These are phyloP conservation scores for Himalopsyche anomala DNA, from an alignment of 2,888 invertebrate species.

Conservation along the genomic window DNA sequence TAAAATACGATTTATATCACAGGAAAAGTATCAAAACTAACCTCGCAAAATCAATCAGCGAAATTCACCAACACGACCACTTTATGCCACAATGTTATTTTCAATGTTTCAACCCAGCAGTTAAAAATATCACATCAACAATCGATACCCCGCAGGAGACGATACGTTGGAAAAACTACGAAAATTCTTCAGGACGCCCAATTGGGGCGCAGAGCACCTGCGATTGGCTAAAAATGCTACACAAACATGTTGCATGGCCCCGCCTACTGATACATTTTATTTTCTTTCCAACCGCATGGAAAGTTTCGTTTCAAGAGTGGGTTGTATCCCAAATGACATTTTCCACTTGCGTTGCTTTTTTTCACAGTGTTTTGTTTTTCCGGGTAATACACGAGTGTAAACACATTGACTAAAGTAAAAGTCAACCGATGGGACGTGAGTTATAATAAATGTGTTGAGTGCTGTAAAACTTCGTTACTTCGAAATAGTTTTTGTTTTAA, in stretches of 20 bases:
- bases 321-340: neutral
- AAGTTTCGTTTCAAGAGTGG: neutral
- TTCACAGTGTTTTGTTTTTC: neutral
- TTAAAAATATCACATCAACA: constrained; percentile 30
- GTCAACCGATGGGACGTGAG: neutral
- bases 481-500: no score
- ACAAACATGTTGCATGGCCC: constrained; percentile 34
- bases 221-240: constrained; percentile 17
- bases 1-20: no score
- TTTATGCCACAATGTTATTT: constrained; percentile 45
- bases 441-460: neutral
- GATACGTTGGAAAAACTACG: constrained; percentile 10
- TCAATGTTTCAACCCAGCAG: constrained; percentile 53
- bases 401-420: neutral
- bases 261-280: constrained; percentile 31
- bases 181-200: constrained; percentile 26
- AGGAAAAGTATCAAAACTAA: neutral
- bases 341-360: constrained; percentile 8
- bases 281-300: neutral
- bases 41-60: constrained; percentile 24
- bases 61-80: neutral
- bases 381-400: neutral
- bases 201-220: neutral
- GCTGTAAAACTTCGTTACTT: no score
- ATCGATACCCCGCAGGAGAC: constrained; percentile 21